Conservation (phyloP, 2,113 vertebrate species). For the Crotalus helleri region DNA sequence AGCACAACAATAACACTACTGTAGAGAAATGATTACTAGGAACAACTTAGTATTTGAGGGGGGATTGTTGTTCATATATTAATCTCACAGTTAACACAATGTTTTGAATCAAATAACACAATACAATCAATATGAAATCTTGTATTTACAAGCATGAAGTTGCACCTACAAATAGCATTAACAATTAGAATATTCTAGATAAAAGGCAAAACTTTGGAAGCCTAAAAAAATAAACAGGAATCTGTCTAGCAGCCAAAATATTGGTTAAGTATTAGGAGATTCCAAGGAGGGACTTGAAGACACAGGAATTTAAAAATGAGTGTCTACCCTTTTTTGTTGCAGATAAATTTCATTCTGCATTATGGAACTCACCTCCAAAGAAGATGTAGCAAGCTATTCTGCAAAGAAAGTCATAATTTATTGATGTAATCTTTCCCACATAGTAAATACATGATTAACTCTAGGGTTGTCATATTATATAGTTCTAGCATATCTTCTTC, state of each 20-base stretch:
- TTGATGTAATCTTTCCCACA: neutral
- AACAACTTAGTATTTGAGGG: neutral
- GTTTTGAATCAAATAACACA: neutral
- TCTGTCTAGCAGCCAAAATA: neutral
- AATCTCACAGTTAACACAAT: neutral
- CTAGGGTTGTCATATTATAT: neutral
- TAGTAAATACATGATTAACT: neutral
- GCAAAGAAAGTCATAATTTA: neutral
- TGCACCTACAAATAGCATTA: too few relatives aligned
- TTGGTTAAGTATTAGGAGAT: neutral
- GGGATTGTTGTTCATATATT: neutral
- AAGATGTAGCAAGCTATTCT: neutral
- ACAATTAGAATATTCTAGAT: neutral
- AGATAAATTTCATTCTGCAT: neutral
- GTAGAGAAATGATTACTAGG: neutral
- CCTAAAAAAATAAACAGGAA: neutral
- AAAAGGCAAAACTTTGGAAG: neutral
- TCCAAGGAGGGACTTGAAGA: neutral
- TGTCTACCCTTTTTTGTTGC: neutral
- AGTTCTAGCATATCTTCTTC: neutral
- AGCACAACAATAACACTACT: neutral
- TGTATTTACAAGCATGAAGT: too few relatives aligned
- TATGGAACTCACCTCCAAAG: neutral
- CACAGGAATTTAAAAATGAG: neutral
- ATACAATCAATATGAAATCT: neutral